Conservation (phyloP, 2,888 invertebrate genomes). For the Drosophila trichaetosa region DNA sequence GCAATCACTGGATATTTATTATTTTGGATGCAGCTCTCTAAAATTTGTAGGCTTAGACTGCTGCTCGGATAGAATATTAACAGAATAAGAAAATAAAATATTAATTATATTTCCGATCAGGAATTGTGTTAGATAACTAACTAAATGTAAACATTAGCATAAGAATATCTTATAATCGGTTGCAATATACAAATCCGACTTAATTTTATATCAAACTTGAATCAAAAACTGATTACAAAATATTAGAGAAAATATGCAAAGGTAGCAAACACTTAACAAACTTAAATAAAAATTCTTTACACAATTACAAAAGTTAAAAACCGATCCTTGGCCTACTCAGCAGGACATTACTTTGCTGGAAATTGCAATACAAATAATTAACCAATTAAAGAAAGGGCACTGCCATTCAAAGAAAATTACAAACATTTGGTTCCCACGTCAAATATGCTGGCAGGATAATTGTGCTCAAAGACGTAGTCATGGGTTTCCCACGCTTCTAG, state of each 20-base stretch:
- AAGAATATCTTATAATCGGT: background rate
- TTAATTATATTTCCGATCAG: background rate
- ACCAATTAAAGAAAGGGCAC: slow-evolving; percentile 16
- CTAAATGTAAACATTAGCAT: background rate
- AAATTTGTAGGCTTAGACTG: background rate
- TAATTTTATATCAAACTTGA: background rate
- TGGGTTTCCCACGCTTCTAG: slow-evolving; percentile 79
- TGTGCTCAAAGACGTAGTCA: slow-evolving; percentile 17
- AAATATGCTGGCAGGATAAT: slow-evolving; percentile 48
- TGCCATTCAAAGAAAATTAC: slow-evolving; percentile 20
- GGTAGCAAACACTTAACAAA: background rate
- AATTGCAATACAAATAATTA: slow-evolving; percentile 12
- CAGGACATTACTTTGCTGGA: background rate
- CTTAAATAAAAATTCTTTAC: background rate
- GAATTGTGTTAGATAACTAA: background rate
- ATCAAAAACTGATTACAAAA: background rate
- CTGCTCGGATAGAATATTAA: background rate
- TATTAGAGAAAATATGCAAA: background rate
- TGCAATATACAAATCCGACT: background rate
- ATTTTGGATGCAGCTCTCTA: background rate
- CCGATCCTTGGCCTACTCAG: background rate
- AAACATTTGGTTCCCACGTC: slow-evolving; percentile 63
- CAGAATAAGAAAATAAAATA: background rate
- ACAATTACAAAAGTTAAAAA: background rate
- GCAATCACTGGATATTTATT: too few species aligned